phyloP scores from a whole-genome alignment of 1,140 invertebrate genomes.

The Lepidurus apus region DNA sequence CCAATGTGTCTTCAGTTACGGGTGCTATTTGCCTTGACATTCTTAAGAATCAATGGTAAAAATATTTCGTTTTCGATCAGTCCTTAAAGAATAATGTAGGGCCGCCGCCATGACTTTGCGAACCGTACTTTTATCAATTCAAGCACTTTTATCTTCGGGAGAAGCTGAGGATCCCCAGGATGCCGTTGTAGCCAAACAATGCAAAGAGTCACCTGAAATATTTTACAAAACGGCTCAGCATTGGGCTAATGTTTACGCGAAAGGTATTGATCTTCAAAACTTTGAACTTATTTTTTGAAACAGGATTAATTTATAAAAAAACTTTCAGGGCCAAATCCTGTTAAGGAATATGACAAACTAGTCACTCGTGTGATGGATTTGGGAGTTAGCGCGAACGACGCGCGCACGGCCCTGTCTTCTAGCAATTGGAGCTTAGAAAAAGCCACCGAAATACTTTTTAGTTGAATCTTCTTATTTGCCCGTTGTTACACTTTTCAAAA shows the following conservation, averaged over 20 bases:
- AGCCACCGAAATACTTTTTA: conserved; percentile 61
- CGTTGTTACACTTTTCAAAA: neutral
- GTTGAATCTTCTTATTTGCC: neutral
- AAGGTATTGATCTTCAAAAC: conserved; percentile 48
- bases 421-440: conserved; percentile 84
- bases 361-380: conserved; percentile 76
- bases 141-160: conserved; percentile 83
- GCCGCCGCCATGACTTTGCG: conserved; percentile 97
- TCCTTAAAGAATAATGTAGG: conserved; percentile 49
- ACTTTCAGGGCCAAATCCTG: conserved; percentile 47
- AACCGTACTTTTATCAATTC: conserved; percentile 87
- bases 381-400: conserved; percentile 74
- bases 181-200: conserved; percentile 95
- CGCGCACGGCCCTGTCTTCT: conserved; percentile 71
- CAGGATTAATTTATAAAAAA: neutral
- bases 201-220: conserved; percentile 78
- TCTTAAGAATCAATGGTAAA: conserved; percentile 70
- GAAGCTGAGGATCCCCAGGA: conserved; percentile 96
- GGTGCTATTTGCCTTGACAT: conserved; percentile 99
- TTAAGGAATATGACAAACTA: conserved; percentile 72
- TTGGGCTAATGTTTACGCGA: conserved; percentile 93
- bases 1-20: conserved; percentile 92
- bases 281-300: neutral
- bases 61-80: neutral
- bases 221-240: conserved; percentile 84